These are phyloP conservation scores for Emydocephalus ijimae DNA, from an alignment of 2,113 vertebrate species.

Conservation along the genomic window DNA sequence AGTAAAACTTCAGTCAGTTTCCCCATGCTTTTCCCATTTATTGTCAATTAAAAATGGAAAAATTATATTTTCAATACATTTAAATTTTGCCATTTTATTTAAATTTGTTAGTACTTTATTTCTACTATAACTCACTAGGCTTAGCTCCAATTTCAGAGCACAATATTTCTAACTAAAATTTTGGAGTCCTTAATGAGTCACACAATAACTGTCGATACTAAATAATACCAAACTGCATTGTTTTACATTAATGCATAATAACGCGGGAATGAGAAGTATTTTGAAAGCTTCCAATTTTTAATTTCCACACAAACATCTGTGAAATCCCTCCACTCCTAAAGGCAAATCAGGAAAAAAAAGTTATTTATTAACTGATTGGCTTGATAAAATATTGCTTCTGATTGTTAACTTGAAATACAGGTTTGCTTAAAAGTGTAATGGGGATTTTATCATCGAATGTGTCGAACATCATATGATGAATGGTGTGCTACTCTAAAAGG, in stretches of 20 bases:
- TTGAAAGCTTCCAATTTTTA: background rate
- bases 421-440: background rate
- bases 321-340: background rate
- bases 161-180: background rate
- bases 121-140: background rate
- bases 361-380: background rate
- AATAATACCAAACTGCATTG: background rate
- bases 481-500: background rate
- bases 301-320: background rate
- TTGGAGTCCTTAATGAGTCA: background rate
- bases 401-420: background rate
- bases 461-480: background rate
- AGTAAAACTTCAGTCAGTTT: background rate
- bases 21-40: background rate
- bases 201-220: background rate
- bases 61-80: background rate
- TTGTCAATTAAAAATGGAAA: background rate
- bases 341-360: background rate
- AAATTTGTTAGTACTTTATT: background rate
- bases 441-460: background rate
- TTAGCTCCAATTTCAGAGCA: background rate
- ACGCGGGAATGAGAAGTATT: background rate
- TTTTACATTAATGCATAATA: background rate
- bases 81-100: background rate
- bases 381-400: background rate